Conservation (phyloP, 2,888 invertebrate species). For the Ceramica pisi region DNA sequence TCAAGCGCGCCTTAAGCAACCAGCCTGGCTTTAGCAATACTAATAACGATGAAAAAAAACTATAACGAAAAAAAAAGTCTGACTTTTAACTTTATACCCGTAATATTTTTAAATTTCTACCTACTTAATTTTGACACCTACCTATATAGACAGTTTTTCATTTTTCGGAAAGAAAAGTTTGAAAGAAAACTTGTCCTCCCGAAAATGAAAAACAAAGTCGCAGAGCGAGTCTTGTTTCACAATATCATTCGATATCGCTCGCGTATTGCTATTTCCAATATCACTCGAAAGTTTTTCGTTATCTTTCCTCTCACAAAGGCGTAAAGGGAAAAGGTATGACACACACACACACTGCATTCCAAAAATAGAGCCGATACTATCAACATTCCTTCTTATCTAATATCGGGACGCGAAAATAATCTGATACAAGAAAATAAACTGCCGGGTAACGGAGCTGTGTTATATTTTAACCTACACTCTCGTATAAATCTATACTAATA, state of each 20-base stretch:
- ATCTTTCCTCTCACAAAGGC: slow-evolving; percentile 54
- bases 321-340: slow-evolving; percentile 54
- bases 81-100: no score
- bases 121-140: background rate
- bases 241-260: slow-evolving; percentile 53
- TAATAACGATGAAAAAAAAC: no score
- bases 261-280: slow-evolving; percentile 56
- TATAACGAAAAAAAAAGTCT: no score
- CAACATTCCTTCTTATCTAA: slow-evolving; percentile 55
- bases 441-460: slow-evolving; percentile 23
- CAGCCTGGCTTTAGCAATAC: no score
- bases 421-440: slow-evolving; percentile 52
- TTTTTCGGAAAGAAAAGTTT: background rate
- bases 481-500: no score
- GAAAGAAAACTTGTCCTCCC: background rate
- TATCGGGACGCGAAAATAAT: slow-evolving; percentile 49
- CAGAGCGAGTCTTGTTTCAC: slow-evolving; percentile 18
- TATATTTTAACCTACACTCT: slow-evolving; percentile 17
- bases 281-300: slow-evolving; percentile 56
- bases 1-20: no score
- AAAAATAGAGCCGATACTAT: slow-evolving; percentile 49
- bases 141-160: background rate
- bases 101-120: no score
- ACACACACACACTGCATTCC: slow-evolving; percentile 53
- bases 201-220: slow-evolving; percentile 22